Conservation (phyloP, 2,797 vertebrate species). For the Cyclura pinguis region DNA sequence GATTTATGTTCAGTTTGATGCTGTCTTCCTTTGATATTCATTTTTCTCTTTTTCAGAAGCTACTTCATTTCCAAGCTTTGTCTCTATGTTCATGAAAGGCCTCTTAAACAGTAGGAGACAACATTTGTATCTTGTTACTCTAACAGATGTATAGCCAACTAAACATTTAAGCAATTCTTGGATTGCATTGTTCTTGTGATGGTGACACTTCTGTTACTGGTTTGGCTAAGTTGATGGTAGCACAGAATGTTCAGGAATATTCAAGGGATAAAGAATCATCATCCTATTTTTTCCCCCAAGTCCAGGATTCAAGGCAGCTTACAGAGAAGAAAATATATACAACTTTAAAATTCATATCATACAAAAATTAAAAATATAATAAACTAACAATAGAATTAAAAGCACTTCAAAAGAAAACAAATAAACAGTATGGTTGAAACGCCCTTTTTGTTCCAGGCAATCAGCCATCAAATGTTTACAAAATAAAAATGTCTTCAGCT, state of each 20-base stretch:
- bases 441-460: too few relatives aligned
- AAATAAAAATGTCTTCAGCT: too few relatives aligned
- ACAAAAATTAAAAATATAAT: too few relatives aligned
- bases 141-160: background rate
- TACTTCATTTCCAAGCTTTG: constrained; percentile 1
- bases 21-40: background rate
- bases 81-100: background rate
- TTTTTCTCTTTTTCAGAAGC: background rate
- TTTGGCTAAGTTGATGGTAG: background rate
- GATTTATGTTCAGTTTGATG: constrained; percentile 38
- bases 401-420: too few relatives aligned
- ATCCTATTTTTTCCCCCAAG: too few relatives aligned
- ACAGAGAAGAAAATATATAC: too few relatives aligned
- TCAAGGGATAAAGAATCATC: background rate
- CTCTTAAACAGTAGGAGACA: background rate
- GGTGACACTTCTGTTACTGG: background rate
- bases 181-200: background rate
- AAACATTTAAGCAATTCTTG: background rate
- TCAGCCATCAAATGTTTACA: too few relatives aligned
- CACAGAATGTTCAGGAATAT: background rate
- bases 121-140: constrained; percentile 10
- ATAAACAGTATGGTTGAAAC: too few relatives aligned
- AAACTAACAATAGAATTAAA: too few relatives aligned
- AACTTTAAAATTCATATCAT: too few relatives aligned
- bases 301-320: too few relatives aligned